A percentile compares a stretch with the other conserved stretches of the same genome.
phyloP scores from a whole-genome alignment of 2,113 vertebrate species.

The Indri indri region DNA sequence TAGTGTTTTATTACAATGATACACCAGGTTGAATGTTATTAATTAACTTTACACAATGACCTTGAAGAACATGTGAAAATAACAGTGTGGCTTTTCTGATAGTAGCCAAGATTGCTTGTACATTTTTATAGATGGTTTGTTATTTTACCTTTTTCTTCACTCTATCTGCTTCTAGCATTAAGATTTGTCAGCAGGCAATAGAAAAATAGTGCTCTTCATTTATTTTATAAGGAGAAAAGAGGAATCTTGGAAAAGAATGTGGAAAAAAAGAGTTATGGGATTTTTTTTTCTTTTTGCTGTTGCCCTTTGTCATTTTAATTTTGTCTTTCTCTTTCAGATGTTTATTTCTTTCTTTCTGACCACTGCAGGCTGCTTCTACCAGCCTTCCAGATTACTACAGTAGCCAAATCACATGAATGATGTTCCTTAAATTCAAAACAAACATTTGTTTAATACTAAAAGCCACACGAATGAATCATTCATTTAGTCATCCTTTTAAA shows the following conservation, averaged over 20 bases:
- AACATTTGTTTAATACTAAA: not conserved
- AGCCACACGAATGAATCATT: not conserved
- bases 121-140: not conserved
- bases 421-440: not conserved
- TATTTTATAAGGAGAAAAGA: not conserved
- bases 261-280: not conserved
- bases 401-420: fast-evolving
- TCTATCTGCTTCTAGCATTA: not conserved
- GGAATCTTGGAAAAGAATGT: not conserved
- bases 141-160: not conserved
- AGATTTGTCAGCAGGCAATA: not conserved
- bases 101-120: not conserved
- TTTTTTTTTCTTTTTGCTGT: not conserved
- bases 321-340: not conserved
- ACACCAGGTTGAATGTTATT: not conserved
- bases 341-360: not conserved
- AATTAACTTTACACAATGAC: slow-evolving; percentile 48
- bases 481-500: not conserved
- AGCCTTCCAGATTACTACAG: not conserved
- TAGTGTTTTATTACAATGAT: slow-evolving; percentile 9
- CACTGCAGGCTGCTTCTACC: not conserved
- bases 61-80: not conserved
- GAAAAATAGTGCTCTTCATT: not conserved
- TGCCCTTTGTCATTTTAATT: not conserved
- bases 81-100: not conserved